Percentiles rank a stretch among this genome's conserved stretches.
Evolutionary conservation across 2,797 vertebrate genomes (phyloP).

Genomic region (Paratrypauchen microcephalus): DNA sequence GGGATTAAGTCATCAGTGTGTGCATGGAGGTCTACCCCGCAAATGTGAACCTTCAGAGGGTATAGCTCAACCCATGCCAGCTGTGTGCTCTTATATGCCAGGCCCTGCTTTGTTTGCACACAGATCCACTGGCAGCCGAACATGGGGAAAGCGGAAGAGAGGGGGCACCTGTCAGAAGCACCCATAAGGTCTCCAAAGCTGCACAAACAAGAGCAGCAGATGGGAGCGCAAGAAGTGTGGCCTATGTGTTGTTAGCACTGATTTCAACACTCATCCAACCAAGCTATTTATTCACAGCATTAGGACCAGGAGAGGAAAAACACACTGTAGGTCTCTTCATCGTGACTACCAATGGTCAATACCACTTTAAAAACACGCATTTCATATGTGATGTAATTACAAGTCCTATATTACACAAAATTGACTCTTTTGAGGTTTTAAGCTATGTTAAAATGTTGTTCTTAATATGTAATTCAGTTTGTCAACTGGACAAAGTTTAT

Average conservation of each 20-base stretch:
- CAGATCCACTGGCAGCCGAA: constrained; percentile 64
- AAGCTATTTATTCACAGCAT: background rate
- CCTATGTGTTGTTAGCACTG: constrained; percentile 9
- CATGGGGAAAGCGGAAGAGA: constrained; percentile 54
- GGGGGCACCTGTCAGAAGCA: constrained; percentile 69
- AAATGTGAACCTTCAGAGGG: constrained; percentile 43
- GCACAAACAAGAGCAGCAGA: constrained; percentile 59
- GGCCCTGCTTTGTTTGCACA: constrained; percentile 67
- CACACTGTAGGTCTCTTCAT: background rate
- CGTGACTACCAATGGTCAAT: too few species aligned
- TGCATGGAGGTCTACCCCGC: constrained; percentile 34
- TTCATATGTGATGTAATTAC: too few species aligned
- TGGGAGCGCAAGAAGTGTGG: constrained; percentile 50
- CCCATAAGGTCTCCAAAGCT: constrained; percentile 46
- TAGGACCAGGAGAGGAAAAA: background rate
- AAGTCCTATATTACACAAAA: too few species aligned
- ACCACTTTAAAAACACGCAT: too few species aligned
- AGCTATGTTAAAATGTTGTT: too few species aligned
- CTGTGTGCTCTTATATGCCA: constrained; percentile 62
- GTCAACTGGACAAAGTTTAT: too few species aligned
- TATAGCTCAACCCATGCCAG: constrained; percentile 59
- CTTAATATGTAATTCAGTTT: too few species aligned
- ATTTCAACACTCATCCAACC: constrained; percentile 1
- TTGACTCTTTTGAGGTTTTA: too few species aligned
- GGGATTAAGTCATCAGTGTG: constrained; percentile 45